phyloP scores from a whole-genome alignment of 2,888 invertebrate species.

The Mimas tiliae region DNA sequence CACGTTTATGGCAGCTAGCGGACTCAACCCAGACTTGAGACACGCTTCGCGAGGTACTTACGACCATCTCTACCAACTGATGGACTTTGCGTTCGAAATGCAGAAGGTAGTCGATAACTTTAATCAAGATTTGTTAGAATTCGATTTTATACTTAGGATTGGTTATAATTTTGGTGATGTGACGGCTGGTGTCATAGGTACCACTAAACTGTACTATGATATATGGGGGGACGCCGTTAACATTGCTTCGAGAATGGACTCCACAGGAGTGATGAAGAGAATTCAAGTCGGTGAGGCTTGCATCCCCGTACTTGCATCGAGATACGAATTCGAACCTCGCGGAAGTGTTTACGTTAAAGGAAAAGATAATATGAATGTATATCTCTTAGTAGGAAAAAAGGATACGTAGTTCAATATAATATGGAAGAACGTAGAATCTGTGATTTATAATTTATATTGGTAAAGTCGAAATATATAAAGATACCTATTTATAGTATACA shows the following conservation, averaged over 20 bases:
- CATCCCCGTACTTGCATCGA: constrained; percentile 87
- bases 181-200: constrained; percentile 98
- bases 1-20: constrained; percentile 99
- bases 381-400: constrained; percentile 87
- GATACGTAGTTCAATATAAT: constrained; percentile 55
- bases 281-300: constrained; percentile 94
- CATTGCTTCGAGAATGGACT: constrained; percentile 98
- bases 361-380: constrained; percentile 97
- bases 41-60: constrained; percentile 88
- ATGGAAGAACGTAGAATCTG: constrained; percentile 75
- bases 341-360: constrained; percentile 98
- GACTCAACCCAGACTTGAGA: constrained; percentile 92
- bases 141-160: constrained; percentile 93
- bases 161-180: constrained; percentile 98
- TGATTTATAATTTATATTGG: constrained; percentile 73
- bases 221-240: constrained; percentile 99
- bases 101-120: constrained; percentile 94
- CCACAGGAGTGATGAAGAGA: constrained; percentile 94
- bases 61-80: constrained; percentile 92
- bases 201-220: constrained; percentile 97
- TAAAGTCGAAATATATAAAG: constrained; percentile 46
- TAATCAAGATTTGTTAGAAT: constrained; percentile 95
- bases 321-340: constrained; percentile 95
- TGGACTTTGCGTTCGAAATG: constrained; percentile 97
- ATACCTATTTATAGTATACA: constrained; percentile 38